Conservation (phyloP, 1,140 invertebrate genomes). For the Apis cerana region DNA sequence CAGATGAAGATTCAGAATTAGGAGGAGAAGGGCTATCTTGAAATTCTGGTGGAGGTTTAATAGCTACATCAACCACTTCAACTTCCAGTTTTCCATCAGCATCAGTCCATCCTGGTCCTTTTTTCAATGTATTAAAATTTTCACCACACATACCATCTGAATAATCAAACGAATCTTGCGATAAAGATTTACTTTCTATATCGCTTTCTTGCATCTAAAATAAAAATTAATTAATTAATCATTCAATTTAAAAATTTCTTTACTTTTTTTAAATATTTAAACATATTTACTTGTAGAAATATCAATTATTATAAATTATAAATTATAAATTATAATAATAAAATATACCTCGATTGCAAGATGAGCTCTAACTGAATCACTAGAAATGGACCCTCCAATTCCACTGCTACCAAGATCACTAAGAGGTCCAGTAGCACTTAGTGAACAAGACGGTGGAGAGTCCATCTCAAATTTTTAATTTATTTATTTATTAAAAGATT, state of each 20-base stretch:
- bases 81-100: constrained; percentile 75
- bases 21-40: constrained; percentile 84
- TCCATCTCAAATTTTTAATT: constrained; percentile 75
- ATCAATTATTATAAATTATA: background rate
- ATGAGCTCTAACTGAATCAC: constrained; percentile 79
- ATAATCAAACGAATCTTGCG: constrained; percentile 86
- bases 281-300: background rate
- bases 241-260: background rate
- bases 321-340: background rate
- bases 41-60: constrained; percentile 90
- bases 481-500: constrained; percentile 33
- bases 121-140: constrained; percentile 91
- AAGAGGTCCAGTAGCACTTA: constrained; percentile 79
- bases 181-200: constrained; percentile 84
- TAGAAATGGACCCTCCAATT: constrained; percentile 80
- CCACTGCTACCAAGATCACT: constrained; percentile 81
- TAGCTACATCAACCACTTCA: constrained; percentile 82
- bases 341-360: constrained; percentile 77
- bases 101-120: constrained; percentile 85
- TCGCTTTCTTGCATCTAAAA: constrained; percentile 85
- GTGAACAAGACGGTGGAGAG: constrained; percentile 82
- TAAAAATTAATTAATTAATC: constrained; percentile 3
- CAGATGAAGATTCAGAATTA: constrained; percentile 74
- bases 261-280: background rate
- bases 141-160: constrained; percentile 88